Base-by-base conservation (phyloP, 2,797 vertebrate genomes). In the Heterohyrax brucei region DNA sequence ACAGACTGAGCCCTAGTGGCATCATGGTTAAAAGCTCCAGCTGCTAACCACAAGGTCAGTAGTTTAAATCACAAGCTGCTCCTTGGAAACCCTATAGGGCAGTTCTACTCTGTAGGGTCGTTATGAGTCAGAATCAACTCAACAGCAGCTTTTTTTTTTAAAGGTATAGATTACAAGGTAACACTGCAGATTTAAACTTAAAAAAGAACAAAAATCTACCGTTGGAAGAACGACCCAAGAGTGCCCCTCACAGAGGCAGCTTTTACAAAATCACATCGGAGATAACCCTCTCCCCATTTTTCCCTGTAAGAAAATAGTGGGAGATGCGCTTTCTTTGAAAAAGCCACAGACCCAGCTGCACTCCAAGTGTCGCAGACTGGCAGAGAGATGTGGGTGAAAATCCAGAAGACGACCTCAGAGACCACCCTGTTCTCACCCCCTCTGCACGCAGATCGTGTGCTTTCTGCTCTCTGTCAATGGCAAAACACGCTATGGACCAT, bases 401-500 rank as follows among this genome's bases (percentile, higher is more conserved):
- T 5, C 8, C 14, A 44, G 46, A n/a, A 1, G 73, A 26, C 19
- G 1, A 7, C 33, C 44, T 53, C 2, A 0, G 28, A 3, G 19
- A 62, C 28, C 59, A 62, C 5, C 59, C 14, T 0, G 26, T 6
- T 26, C 53, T 19, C 72, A 3, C 0, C 2, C 30, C 26, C 33
- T 46, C 26, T 3, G 44, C 10, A 77, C 1, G 61, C 61, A 28
- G 26, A 3, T 53, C 64, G 46, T n/a, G 30, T 16, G 50, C 70
- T 21, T n/a, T 56, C 50, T 44, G 24, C 22, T 12, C 1, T 21
- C 70, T 44, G 2, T 61, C 53, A 1, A 10, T 1, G 2, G 10
- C 0, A 13, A n/a, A 39, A 12, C 53, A 33, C 4, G 1, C 46
- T 39, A 0, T 8, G 26, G 59, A 22, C 26, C 3, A 5, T 0